Evolutionary conservation across 1,140 invertebrate species (phyloP), one percentile per base, ranked within the genome.

Genomic region (Apolygus lucorum): DNA sequence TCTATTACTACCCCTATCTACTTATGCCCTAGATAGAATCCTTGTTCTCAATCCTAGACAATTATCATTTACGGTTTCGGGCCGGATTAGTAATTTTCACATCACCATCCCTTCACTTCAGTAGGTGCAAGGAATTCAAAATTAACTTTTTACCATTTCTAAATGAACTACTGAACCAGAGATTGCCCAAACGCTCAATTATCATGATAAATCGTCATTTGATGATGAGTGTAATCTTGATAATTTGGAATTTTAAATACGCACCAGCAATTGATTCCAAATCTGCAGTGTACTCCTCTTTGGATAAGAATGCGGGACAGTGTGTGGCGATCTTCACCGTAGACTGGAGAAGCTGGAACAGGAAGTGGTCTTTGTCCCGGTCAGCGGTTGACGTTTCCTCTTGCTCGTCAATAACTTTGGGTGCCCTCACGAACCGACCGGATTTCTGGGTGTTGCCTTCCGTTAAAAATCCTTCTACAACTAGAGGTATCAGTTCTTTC

Each of bases 281-380:
- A 11, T 76, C 72, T 52, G 79, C 72, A 2, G 73, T 70, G 75
- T 81, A 83, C 72, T 81, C 78, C 69, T 78, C 29, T 73, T 80
- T 76, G 42, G 81, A 80, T 0, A 88, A 75, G 52, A 86, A 79
- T 34, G 75, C 74, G 1, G 81, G 77, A 75, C 85, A 85, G 25
- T 82, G 77, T 2, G 76, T 75, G 1, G 79, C 80, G 25, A 89
- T 80, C 78, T 88, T 89, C 0, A 87, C 79, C 74, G 84, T 79
- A 73, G 84, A 83, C 79, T 80, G 82, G 0, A 93, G 78, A 0
- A 84, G 78, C 79, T 91, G 87, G 76, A 87, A 91, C n/a, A 89
- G 78, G 75, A 89, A 81, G 81, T 79, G 87, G 83, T 85, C 91
- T 75, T 78, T 85, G 76, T 69, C 64, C 1, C n/a, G 59, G n/a